Evolutionary conservation across 1,140 invertebrate species (phyloP), one percentile per base, ranked within the genome.

Genomic region (Periplaneta americana): DNA sequence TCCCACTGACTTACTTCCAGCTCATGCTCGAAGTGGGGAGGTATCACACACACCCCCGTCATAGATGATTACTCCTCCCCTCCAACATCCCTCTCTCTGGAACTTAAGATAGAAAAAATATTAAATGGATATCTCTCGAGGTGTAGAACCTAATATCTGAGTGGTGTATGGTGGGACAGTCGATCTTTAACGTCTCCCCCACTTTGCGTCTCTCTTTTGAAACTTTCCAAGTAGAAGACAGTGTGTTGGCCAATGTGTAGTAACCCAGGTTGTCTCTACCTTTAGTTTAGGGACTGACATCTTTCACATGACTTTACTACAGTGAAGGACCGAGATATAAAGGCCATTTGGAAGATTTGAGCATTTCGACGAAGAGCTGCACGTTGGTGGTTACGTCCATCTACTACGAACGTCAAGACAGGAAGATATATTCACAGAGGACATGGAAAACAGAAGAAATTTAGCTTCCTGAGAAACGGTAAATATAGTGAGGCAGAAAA

Each of bases 1-100:
- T 31, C 77, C 77, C 22, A 78, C 77, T 78, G 77, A 37, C 77
- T 78, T 48, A 78, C 77, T 78, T 78, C 11, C 10, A 28, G 35
- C 35, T 6, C 17, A 75, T 11, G 22, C 13, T 17, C 33, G 35
- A 48, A 34, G 77, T 15, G 22, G n/a, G 34, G n/a, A 34, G 34
- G 1, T 48, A 5, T n/a, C 32, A 31, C 17, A 36, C 34, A 78
- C 77, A 39, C 77, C 77, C 77, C 77, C 77, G 33, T 78, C 77
- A 37, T 48, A 32, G 22, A 15, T 37, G n/a, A 78, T 35, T 35
- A 36, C 31, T 48, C 11, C 18, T n/a, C 39, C 17, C 77, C 33
- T 48, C 36, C 28, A 36, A 28, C 35, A 32, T 78, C 36, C 35
- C 34, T 31, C 13, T 48, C 77, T 28, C 13, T 15, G 11, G 48